A percentile compares a stretch with the other conserved stretches of the same genome.
These are phyloP conservation scores for Lordiphosa clarofinis DNA, from an alignment of 1,140 invertebrate genomes.

Conservation along the genomic window DNA sequence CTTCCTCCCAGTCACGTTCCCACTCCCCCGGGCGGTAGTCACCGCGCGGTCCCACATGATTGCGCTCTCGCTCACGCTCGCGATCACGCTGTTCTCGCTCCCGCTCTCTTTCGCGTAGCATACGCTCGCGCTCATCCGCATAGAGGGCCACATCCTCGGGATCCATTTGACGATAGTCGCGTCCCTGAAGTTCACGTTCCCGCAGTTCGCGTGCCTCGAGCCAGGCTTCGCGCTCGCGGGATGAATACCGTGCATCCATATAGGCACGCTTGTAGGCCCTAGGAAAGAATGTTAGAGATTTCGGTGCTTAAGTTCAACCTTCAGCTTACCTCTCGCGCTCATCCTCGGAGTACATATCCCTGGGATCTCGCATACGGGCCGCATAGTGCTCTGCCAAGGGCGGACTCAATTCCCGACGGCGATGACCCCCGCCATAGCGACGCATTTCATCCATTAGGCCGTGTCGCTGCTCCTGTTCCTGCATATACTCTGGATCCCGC, in stretches of 20 bases:
- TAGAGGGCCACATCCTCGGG: constrained; percentile 53
- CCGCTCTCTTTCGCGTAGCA: constrained; percentile 27
- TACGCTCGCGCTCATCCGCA: constrained; percentile 56
- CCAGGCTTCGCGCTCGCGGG: constrained; percentile 67
- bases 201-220: constrained; percentile 54
- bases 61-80: constrained; percentile 39
- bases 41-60: constrained; percentile 39
- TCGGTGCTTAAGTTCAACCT: too few species aligned
- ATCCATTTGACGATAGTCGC: constrained; percentile 68
- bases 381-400: constrained; percentile 55
- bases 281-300: too few species aligned
- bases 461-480: constrained; percentile 64
- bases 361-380: constrained; percentile 51
- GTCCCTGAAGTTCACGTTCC: constrained; percentile 47
- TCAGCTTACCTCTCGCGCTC: constrained; percentile 58
- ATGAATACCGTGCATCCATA: constrained; percentile 54
- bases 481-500: constrained; percentile 67
- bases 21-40: constrained; percentile 64
- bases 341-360: constrained; percentile 71
- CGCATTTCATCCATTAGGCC: constrained; percentile 63
- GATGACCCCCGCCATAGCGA: constrained; percentile 44
- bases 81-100: constrained; percentile 53
- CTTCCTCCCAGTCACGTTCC: constrained; percentile 72
- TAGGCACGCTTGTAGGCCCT: constrained; percentile 68
- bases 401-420: constrained; percentile 60